Conservation (phyloP, 2,113 vertebrate species). For the Dasyprocta punctata region DNA sequence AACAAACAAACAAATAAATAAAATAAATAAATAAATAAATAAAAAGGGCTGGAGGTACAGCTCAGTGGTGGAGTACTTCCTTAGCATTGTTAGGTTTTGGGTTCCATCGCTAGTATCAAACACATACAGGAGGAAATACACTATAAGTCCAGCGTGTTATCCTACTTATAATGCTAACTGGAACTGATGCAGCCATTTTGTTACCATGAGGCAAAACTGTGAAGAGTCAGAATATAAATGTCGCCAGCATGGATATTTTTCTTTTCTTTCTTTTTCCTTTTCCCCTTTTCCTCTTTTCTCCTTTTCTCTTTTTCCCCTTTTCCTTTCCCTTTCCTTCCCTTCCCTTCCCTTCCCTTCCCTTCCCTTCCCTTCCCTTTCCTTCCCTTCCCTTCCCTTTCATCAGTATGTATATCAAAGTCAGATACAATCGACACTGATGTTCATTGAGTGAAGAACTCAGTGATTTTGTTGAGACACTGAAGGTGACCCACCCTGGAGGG, state of each 20-base stretch:
- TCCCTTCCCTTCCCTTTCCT: not conserved
- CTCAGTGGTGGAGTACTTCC: not conserved
- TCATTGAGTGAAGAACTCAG: not conserved
- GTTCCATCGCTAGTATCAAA: not conserved
- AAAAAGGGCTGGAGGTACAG: not conserved
- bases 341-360: not conserved
- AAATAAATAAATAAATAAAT: too few species aligned
- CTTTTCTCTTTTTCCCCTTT: fast-evolving
- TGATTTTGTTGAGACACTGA: not conserved
- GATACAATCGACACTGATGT: not conserved
- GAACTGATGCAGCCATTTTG: not conserved
- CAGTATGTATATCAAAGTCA: not conserved
- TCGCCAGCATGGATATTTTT: not conserved
- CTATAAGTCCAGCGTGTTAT: not conserved
- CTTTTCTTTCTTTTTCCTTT: not conserved
- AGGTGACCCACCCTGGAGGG: not conserved
- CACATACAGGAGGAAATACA: not conserved
- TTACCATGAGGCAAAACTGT: not conserved
- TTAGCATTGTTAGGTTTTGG: not conserved
- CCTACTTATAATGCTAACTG: not conserved
- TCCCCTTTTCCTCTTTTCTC: not conserved
- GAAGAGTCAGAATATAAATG: not conserved
- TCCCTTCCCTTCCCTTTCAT: not conserved
- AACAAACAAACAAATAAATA: not conserved
- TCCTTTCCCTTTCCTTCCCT: not conserved